phyloP scores from a whole-genome alignment of 2,888 invertebrate species.

The Nezara viridula region DNA sequence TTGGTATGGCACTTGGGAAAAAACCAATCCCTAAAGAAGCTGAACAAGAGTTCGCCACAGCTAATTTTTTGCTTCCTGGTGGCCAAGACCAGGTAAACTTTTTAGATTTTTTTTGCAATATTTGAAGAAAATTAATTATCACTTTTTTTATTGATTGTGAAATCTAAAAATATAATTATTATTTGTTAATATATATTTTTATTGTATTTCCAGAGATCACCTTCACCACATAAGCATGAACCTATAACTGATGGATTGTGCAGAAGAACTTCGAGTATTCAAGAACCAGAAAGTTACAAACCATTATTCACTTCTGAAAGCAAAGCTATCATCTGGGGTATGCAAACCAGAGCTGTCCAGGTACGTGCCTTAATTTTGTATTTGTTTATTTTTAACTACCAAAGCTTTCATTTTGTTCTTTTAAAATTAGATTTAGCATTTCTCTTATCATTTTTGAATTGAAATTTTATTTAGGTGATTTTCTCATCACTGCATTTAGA shows the following conservation, averaged over 20 bases:
- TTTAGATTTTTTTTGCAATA: neutral
- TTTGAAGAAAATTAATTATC: neutral
- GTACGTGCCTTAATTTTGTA: conserved; percentile 63
- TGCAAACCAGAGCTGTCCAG: conserved; percentile 97
- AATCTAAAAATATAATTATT: neutral
- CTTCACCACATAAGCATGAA: conserved; percentile 60
- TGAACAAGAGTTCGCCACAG: conserved; percentile 83
- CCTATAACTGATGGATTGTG: neutral
- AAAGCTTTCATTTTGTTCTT: too few species aligned
- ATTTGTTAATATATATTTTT: neutral
- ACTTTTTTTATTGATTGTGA: neutral
- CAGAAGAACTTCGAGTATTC: conserved; percentile 55
- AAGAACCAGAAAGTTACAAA: conserved; percentile 62
- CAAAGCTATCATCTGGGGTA: conserved; percentile 98
- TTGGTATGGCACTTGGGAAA: conserved; percentile 96
- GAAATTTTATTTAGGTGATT: too few species aligned
- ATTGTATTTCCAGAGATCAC: conserved; percentile 58
- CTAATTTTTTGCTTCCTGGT: conserved; percentile 88
- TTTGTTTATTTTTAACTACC: too few species aligned
- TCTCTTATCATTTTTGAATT: too few species aligned
- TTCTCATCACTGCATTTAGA: too few species aligned
- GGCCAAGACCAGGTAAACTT: conserved; percentile 73
- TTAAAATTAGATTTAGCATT: too few species aligned
- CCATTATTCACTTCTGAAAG: conserved; percentile 87
- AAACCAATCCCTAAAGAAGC: conserved; percentile 83